A percentile compares a stretch with the other conserved stretches of the same genome.
Conservation (phyloP, 2,113 vertebrate species). For the Laticauda laticaudata region DNA sequence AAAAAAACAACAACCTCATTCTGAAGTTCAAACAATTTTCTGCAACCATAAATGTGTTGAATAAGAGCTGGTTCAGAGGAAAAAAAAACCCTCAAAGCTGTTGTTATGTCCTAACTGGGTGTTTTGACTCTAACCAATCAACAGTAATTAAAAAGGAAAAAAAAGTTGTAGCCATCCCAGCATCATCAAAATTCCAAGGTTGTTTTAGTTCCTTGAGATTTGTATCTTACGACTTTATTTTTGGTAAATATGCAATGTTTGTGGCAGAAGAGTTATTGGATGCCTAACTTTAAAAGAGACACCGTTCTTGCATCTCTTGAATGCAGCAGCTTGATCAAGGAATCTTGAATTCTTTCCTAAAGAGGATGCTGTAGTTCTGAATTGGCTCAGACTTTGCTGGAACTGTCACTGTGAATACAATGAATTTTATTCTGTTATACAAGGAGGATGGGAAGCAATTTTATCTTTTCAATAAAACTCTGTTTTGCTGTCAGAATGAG, state of each 20-base stretch:
- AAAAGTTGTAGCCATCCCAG: background rate
- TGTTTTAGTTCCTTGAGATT: background rate
- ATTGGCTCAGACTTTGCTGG: background rate
- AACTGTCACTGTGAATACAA: constrained; percentile 40
- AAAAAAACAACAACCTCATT: background rate
- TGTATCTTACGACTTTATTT: background rate
- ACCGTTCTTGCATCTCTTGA: constrained; percentile 25
- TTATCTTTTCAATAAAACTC: constrained; percentile 61
- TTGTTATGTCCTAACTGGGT: background rate
- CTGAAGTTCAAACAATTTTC: background rate
- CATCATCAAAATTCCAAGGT: background rate
- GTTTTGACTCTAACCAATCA: background rate
- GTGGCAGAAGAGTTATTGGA: constrained; percentile 6
- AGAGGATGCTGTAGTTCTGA: background rate
- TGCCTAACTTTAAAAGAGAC: background rate
- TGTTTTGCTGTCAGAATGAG: constrained; percentile 26
- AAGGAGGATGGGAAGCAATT: constrained; percentile 37
- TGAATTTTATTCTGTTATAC: background rate
- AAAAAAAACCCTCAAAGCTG: background rate
- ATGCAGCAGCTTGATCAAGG: background rate
- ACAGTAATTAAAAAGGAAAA: background rate
- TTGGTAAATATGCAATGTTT: background rate
- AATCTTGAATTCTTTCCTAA: background rate
- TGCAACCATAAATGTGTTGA: background rate
- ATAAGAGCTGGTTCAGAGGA: background rate